Evolutionary conservation across 2,113 vertebrate genomes (phyloP), one percentile per base, ranked within the genome.

Genomic region (Alligator sinensis): DNA sequence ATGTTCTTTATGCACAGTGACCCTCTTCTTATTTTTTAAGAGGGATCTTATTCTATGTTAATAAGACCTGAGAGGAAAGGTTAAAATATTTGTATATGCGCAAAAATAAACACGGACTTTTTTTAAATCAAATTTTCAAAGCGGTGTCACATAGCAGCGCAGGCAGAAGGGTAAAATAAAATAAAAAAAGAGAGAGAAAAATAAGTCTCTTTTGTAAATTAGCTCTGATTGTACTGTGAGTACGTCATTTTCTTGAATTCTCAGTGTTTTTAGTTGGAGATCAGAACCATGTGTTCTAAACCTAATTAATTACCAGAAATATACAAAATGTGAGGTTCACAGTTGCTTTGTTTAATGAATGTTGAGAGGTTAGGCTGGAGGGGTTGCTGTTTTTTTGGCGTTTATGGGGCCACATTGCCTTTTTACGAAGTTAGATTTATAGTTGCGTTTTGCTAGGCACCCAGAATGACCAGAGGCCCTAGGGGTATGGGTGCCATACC

Each of bases 1-100:
- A 94, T 89, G 80, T 95, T 84, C 80, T 96, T 96, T 96, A 47
- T 47, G 8, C 9, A 9, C 47, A 9, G 8, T 47, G 47, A 47
- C 47, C 47, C 47, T 47, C 8, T 9, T 9, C 8, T 47, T 47
- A 77, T 95, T 34, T 96, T 55, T 1, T 75, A 93, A 82, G 87
- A 91, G 92, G 64, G 2, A 2, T 78, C 64, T 91, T 72, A 38
- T 95, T 93, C 78, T 94, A 87, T 89, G 87, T 95, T 95, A 82
- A 77, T 64, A 83, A 82, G 68, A 72, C 30, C 68, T 72, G 30
- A 34, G 68, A 34, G 86, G 80, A 58, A 89, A 17, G 0, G 0
- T 94, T 94, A 94, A 75, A 94, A 86, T 75, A 83, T 75, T 85
- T 89, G 0, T 92, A 87, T 86, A 94, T 96, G 93, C 87, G 34